These are phyloP conservation scores for Atethmia centrago DNA, from an alignment of 2,888 invertebrate genomes.

Conservation along the genomic window DNA sequence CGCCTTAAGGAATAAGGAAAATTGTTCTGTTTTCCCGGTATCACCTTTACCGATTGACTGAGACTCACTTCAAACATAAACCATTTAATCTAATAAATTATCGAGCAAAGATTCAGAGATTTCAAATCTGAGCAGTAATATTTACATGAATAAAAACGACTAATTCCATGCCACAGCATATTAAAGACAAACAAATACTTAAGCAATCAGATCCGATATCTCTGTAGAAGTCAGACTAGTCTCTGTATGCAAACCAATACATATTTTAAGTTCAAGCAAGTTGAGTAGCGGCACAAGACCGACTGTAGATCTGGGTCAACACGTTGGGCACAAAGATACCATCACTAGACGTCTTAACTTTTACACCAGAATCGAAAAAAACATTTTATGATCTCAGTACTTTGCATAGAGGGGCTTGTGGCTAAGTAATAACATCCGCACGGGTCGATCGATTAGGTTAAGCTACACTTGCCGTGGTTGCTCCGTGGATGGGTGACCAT, in stretches of 20 bases:
- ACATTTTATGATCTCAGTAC: constrained; percentile 23
- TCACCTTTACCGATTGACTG: neutral
- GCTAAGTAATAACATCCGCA: no score
- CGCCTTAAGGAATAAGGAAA: neutral
- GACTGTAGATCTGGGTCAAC: constrained; percentile 69
- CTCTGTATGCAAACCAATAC: constrained; percentile 64
- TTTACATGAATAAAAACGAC: constrained; percentile 41
- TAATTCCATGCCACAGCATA: constrained; percentile 40
- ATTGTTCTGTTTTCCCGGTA: neutral
- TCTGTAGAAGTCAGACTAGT: constrained; percentile 48
- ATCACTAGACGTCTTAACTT: constrained; percentile 57
- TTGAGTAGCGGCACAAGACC: constrained; percentile 58
- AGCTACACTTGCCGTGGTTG: no score
- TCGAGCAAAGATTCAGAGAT: neutral
- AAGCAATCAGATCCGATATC: constrained; percentile 59
- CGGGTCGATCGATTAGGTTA: no score
- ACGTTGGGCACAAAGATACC: constrained; percentile 65
- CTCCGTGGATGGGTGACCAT: no score
- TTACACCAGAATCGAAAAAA: constrained; percentile 43
- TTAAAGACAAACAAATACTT: constrained; percentile 48
- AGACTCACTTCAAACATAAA: constrained; percentile 5
- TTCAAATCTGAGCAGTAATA: constrained; percentile 14
- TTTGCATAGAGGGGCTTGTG: no score
- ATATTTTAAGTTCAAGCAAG: constrained; percentile 65
- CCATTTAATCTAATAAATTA: neutral